Base-by-base conservation (phyloP, 2,888 invertebrate genomes). In the Oconnorella tubifera region DNA sequence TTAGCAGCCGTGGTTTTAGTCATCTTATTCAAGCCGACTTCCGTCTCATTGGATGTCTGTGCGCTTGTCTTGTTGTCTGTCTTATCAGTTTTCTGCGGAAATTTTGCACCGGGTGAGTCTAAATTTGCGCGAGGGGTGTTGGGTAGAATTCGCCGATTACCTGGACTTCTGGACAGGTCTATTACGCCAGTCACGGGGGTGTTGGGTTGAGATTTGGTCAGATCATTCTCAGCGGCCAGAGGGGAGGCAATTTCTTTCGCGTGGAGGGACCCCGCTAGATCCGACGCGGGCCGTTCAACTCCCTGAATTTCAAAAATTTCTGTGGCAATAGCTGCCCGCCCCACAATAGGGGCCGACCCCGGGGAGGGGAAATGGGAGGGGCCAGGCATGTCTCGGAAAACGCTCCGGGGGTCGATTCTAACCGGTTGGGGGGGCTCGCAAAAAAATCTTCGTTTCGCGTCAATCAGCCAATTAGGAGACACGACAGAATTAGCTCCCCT, bases 361-460 rank as follows among this genome's bases (percentile, higher is more conserved):
- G 40, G 40, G 10, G 19, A 6, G 10, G 40, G 40, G 6, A 40
- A 6, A 6, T 6, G 19, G 6, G 40, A 6, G 19, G 40, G 40
- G 10, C 19, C 19, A 50, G 23, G 50, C 10, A 63, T 28, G n/a
- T 62, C 50, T 33, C 23, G 33, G 55, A 70, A 62, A 14, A 71
- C 59, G 23, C 53, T 53, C 23, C 56, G 25, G 23, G 66, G 70
- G 56, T 73, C 73, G 40, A 73, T 68, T 23, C 73, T 59, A 6
- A 73, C 64, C 3, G 73, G 70, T 59, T 73, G 68, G 3, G 72
- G 48, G 3, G 65, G 50, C 51, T 73, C 72, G 33, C 49, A 64
- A 66, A 73, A 73, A 63, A 73, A 73, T 31, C 60, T 48, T 25
- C 71, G 55, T 50, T 72, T 72, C 27, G 72, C 72, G 28, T 72